Conservation (phyloP, 2,113 vertebrate species). For the Megaceryle torquata region DNA sequence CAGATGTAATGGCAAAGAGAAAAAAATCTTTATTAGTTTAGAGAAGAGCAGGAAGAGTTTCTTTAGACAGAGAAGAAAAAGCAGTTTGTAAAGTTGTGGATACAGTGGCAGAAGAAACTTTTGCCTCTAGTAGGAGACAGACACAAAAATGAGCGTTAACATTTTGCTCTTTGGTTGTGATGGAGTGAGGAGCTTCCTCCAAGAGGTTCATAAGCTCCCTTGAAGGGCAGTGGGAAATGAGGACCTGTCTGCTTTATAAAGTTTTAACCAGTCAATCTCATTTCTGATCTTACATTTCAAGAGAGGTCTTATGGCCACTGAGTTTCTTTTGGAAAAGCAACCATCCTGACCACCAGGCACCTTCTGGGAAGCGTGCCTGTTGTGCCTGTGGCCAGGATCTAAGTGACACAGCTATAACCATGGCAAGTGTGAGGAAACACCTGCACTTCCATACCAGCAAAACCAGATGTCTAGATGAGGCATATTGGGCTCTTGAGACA, state of each 20-base stretch:
- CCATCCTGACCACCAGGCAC: background rate
- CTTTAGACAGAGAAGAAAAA: background rate
- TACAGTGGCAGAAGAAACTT: background rate
- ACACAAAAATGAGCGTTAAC: rapidly evolving
- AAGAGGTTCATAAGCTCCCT: background rate
- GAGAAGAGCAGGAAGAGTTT: background rate
- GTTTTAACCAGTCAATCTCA: background rate
- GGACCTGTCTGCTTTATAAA: background rate
- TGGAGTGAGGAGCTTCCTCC: background rate
- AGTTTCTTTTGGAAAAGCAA: background rate
- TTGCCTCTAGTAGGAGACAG: background rate
- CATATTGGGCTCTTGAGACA: background rate
- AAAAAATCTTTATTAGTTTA: background rate
- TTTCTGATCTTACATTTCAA: background rate
- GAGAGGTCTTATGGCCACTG: background rate
- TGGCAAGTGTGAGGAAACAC: background rate
- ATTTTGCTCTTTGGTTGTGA: background rate
- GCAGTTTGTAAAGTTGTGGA: background rate
- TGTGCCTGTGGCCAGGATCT: background rate
- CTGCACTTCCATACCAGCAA: background rate
- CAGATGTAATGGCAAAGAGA: background rate
- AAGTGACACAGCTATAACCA: background rate
- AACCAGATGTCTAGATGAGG: too few relatives aligned
- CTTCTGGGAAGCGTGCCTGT: background rate
- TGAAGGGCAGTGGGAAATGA: background rate